These are phyloP conservation scores for Distichodus sexfasciatus DNA, from an alignment of 2,797 vertebrate genomes.

Conservation along the genomic window DNA sequence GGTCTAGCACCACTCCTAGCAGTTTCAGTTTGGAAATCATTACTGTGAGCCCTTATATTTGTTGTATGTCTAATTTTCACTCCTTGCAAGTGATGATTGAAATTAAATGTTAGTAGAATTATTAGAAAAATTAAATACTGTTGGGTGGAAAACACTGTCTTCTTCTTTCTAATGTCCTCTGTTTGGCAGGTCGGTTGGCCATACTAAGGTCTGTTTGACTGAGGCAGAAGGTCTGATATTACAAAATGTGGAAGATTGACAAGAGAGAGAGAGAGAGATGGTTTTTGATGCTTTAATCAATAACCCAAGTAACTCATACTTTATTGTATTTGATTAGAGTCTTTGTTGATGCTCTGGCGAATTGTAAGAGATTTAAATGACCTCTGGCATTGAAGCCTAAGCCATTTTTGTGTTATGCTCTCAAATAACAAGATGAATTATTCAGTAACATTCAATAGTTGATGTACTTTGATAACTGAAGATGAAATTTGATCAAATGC, in stretches of 20 bases:
- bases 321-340: neutral
- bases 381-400: neutral
- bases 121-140: neutral
- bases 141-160: no score
- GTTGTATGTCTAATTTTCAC: neutral
- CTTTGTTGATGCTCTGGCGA: neutral
- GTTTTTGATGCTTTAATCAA: neutral
- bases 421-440: slow-evolving; percentile 5
- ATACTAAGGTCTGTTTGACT: no score
- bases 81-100: neutral
- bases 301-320: neutral
- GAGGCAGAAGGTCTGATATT: slow-evolving; percentile 3
- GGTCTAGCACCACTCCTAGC: neutral
- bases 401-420: neutral
- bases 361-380: neutral
- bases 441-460: slow-evolving; percentile 6
- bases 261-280: neutral
- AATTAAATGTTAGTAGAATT: neutral
- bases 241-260: slow-evolving; percentile 7
- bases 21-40: neutral
- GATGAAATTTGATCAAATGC: neutral
- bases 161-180: slow-evolving; percentile 3
- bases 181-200: neutral
- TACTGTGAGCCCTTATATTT: neutral
- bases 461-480: neutral